Evolutionary conservation across 2,113 vertebrate species (phyloP).

Genomic region (Cyphomyrus discorhynchus): DNA sequence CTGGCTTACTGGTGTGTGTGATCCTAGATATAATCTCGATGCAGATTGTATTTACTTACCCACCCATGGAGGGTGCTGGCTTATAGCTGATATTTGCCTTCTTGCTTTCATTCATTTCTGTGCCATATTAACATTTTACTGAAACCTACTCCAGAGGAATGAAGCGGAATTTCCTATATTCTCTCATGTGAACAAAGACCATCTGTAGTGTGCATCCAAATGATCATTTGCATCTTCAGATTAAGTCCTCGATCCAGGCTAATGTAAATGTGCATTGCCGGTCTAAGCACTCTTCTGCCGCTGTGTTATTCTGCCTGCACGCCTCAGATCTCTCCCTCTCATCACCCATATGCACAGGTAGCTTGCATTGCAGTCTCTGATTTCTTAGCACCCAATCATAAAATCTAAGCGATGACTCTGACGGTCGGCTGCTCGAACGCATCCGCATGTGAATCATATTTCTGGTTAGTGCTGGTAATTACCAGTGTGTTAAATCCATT

Average conservation of each 20-base stretch:
- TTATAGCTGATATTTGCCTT: not conserved
- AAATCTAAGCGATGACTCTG: slow-evolving; percentile 2
- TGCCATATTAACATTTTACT: slow-evolving; percentile 17
- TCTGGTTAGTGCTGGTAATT: not conserved
- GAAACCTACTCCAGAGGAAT: slow-evolving; percentile 36
- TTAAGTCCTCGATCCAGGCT: slow-evolving; percentile 40
- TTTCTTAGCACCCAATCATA: not conserved
- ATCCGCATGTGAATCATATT: not conserved
- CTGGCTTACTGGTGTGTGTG: not conserved
- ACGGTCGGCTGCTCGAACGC: not conserved
- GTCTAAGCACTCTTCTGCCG: not conserved
- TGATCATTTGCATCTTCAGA: slow-evolving; percentile 52
- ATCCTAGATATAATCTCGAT: not conserved
- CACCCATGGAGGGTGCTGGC: not conserved
- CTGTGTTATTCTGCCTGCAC: not conserved
- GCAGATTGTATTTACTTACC: not conserved
- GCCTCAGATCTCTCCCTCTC: not conserved
- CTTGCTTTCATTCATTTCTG: not conserved
- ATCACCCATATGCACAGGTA: not conserved
- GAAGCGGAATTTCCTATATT: slow-evolving; percentile 44
- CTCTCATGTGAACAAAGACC: slow-evolving; percentile 53
- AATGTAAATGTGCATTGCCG: slow-evolving; percentile 30
- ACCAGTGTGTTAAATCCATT: not conserved
- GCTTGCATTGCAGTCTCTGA: not conserved
- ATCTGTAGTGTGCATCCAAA: slow-evolving; percentile 49